Conservation (phyloP, 2,113 vertebrate genomes). For the Psittacula cyanocephala region DNA sequence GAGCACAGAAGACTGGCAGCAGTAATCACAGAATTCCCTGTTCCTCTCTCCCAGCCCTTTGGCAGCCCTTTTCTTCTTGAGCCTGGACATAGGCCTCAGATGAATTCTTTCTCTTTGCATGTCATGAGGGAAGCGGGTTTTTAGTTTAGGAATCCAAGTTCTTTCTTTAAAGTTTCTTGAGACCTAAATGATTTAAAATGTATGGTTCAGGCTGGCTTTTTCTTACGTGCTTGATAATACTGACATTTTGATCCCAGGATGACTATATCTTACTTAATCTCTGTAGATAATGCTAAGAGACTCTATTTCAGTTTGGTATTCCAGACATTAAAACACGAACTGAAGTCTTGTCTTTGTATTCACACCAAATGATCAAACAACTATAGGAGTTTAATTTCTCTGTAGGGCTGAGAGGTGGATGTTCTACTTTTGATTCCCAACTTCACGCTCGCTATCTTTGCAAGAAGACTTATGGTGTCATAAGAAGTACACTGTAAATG, state of each 20-base stretch:
- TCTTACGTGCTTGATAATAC: background rate
- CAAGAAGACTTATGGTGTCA: background rate
- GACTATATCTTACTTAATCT: background rate
- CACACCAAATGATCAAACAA: background rate
- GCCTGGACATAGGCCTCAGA: background rate
- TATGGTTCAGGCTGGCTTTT: background rate
- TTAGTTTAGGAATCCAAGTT: background rate
- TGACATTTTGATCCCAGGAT: background rate
- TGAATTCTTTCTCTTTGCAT: background rate
- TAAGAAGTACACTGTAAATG: background rate
- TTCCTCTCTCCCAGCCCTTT: background rate
- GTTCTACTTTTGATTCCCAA: background rate
- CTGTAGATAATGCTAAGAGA: background rate
- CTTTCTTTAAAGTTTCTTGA: background rate
- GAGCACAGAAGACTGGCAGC: background rate
- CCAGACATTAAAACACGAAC: background rate
- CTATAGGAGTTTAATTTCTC: background rate
- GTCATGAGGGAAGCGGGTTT: background rate
- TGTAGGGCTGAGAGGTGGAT: background rate
- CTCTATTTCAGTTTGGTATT: background rate
- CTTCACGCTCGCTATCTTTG: background rate
- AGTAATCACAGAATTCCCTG: background rate
- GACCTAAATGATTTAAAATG: background rate
- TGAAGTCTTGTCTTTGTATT: background rate
- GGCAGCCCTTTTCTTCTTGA: background rate